These are phyloP conservation scores for Chironomus tentans DNA, from an alignment of 2,888 invertebrate genomes.

Conservation along the genomic window DNA sequence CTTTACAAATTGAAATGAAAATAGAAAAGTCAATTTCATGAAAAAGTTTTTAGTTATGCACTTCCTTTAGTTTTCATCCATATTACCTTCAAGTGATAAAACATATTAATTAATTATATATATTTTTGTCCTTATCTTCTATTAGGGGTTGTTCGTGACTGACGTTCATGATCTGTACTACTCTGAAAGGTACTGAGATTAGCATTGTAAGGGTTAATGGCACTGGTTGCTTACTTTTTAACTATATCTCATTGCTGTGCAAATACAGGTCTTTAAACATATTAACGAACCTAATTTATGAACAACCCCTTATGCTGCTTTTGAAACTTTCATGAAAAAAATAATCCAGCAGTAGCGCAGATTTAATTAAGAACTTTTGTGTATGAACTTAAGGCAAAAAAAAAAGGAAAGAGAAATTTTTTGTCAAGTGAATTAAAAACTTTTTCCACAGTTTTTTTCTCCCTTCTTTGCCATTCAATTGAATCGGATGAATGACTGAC, in stretches of 20 bases:
- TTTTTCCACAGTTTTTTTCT: neutral
- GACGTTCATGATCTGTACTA: neutral
- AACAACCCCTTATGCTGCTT: neutral
- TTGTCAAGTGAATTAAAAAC: constrained; percentile 13
- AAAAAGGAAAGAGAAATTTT: neutral
- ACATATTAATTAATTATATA: constrained; percentile 20
- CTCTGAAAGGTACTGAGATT: too few relatives aligned
- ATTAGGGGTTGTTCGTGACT: neutral
- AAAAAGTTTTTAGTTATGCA: constrained; percentile 3
- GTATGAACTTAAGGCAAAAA: neutral
- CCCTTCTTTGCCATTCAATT: neutral
- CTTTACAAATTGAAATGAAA: neutral
- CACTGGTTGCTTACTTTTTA: too few relatives aligned
- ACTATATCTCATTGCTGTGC: too few relatives aligned
- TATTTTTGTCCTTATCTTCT: neutral
- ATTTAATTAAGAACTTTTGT: neutral
- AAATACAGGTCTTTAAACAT: too few relatives aligned
- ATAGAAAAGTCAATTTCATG: neutral
- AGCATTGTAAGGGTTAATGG: too few relatives aligned
- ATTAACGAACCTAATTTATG: too few relatives aligned
- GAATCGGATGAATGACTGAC: neutral
- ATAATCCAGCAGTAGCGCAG: neutral
- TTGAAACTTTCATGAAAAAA: neutral
- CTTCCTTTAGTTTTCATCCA: neutral
- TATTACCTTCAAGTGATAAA: neutral